Evolutionary conservation across 2,113 vertebrate species (phyloP), one percentile per base, ranked within the genome.

Genomic region (Pseudonaja textilis): DNA sequence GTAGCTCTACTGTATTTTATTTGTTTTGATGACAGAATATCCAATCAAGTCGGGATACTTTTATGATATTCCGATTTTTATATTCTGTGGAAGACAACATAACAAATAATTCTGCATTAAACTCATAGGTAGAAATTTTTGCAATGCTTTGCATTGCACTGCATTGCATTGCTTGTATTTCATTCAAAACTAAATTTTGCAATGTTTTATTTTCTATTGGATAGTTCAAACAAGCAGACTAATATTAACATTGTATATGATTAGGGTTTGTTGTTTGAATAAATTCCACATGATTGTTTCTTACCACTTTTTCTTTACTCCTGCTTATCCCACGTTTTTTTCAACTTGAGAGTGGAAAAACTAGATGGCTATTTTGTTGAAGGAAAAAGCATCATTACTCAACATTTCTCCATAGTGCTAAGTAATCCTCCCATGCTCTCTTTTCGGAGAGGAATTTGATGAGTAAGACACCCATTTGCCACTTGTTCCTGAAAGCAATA

Each of bases 391-490:
- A 59, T 55, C 18, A 20, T 39, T 39, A 25, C 54, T 3, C 2
- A 0, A 3, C 57, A 7, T 64, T 18, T 47, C 56, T 16, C 42
- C 23, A 57, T 74, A 52, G 34, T n/a, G 57, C 45, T n/a, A 90
- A 50, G 14, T 20, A 5, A 22, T 25, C 64, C 64, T 11, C 16
- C 14, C n/a, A 16, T 74, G n/a, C 85, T 52, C 56, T 50, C 23
- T 59, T 59, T 59, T 14, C 29, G 26, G 91, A 61, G 45, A 23
- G 42, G 9, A 14, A 26, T 87, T 91, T 64, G 22, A n/a, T 23
- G 85, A 85, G 85, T 0, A 0, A 52, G 88, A 22, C 16, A 3
- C 0, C 25, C 91, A 6, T 0, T 1, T 50, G 69, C 81, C 26
- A 56, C 89, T 0, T 5, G 10, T 45, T 45, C 29, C 20, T 85